These are phyloP conservation scores for Antigone vipio DNA, from an alignment of 2,113 vertebrate species.

Conservation along the genomic window DNA sequence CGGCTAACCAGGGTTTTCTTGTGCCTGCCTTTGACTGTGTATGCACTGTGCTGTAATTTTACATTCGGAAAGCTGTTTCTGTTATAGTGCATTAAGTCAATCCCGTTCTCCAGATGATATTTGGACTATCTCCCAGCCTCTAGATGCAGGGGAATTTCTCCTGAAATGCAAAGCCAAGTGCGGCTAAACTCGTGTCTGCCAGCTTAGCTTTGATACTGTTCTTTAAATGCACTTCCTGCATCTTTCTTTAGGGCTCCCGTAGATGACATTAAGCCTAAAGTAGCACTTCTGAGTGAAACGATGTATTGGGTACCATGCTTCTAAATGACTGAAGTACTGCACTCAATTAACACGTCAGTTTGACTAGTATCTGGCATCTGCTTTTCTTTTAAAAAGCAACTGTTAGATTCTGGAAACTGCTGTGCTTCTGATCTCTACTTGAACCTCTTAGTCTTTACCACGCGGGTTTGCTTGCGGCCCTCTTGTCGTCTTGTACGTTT, in stretches of 20 bases:
- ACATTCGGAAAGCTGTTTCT: background rate
- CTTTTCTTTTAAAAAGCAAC: background rate
- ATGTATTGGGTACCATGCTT: background rate
- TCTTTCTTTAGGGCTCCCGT: background rate
- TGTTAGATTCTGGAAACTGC: background rate
- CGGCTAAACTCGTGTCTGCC: background rate
- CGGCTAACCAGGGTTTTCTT: background rate
- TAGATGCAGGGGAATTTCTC: background rate
- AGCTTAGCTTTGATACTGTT: background rate
- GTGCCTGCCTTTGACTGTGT: background rate
- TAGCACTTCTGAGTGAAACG: background rate
- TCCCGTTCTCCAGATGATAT: background rate
- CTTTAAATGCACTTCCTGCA: background rate
- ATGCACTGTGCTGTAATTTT: background rate
- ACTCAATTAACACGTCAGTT: background rate
- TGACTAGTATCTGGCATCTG: background rate
- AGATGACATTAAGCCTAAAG: background rate
- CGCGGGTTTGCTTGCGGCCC: fast-evolving
- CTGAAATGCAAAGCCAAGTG: background rate
- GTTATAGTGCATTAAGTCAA: background rate
- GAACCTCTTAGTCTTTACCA: background rate
- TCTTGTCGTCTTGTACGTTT: background rate
- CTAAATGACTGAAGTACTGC: background rate
- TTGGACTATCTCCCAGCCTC: background rate
- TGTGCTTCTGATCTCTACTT: background rate